Evolutionary conservation across 2,888 invertebrate genomes (phyloP).

Genomic region (Tachina fera): DNA sequence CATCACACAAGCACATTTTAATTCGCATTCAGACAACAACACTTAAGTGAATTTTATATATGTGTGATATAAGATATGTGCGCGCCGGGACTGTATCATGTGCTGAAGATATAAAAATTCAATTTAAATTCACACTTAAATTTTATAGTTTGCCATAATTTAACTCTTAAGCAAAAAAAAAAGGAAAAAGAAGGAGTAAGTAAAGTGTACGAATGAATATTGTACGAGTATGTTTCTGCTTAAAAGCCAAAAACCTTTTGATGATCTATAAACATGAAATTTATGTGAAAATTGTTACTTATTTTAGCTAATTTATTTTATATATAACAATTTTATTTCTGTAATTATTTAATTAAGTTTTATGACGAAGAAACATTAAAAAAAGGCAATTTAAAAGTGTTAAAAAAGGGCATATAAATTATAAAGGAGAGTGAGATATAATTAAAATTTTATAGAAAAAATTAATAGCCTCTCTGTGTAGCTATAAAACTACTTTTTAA

Average conservation of each 20-base stretch:
- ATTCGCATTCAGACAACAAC: background rate
- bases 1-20: constrained; percentile 15
- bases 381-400: constrained; percentile 47
- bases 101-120: constrained; percentile 65
- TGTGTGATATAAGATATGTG: background rate
- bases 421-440: background rate
- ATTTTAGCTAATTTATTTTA: constrained; percentile 35
- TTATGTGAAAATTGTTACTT: constrained; percentile 62
- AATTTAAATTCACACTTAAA: constrained; percentile 71
- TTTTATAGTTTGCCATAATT: constrained; percentile 70
- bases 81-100: constrained; percentile 40
- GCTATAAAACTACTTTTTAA: background rate
- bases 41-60: constrained; percentile 25
- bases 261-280: constrained; percentile 64
- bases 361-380: constrained; percentile 38
- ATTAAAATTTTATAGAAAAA: constrained; percentile 17
- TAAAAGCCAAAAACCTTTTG: constrained; percentile 52
- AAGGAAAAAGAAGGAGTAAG: constrained; percentile 25
- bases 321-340: constrained; percentile 63
- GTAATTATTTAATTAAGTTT: constrained; percentile 71
- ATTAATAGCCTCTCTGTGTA: too few species aligned
- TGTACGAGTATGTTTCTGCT: constrained; percentile 21
- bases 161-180: constrained; percentile 25
- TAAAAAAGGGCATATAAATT: constrained; percentile 22
- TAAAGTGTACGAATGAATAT: background rate